These are phyloP conservation scores for Spilosoma lubricipeda DNA, from an alignment of 2,888 invertebrate species.

Conservation along the genomic window DNA sequence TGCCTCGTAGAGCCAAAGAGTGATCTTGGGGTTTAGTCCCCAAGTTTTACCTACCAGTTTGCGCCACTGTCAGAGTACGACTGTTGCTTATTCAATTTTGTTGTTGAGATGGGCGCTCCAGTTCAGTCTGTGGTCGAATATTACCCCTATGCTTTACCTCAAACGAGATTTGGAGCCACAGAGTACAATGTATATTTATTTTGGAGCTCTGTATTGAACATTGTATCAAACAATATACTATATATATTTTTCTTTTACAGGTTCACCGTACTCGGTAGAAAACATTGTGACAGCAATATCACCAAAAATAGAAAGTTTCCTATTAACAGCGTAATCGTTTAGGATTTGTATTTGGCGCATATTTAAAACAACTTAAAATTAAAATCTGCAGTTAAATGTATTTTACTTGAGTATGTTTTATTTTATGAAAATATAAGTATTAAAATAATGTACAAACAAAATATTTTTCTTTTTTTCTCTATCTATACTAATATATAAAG, in stretches of 20 bases:
- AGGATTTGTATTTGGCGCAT: background rate
- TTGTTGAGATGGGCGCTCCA: too few species aligned
- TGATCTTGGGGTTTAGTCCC: too few species aligned
- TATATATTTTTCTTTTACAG: slow-evolving; percentile 66
- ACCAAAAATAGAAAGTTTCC: slow-evolving; percentile 66
- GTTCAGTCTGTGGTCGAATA: too few species aligned
- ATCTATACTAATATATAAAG: background rate
- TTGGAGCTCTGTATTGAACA: too few species aligned
- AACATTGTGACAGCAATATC: slow-evolving; percentile 75
- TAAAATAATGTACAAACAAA: background rate
- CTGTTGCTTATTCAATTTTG: too few species aligned
- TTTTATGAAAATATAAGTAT: background rate
- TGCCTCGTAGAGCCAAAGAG: too few species aligned
- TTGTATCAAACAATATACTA: background rate
- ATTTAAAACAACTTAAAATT: background rate
- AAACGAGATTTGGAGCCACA: too few species aligned
- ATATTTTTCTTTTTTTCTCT: background rate
- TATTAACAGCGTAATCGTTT: slow-evolving; percentile 47
- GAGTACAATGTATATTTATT: too few species aligned
- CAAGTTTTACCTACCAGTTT: too few species aligned
- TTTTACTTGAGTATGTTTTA: background rate
- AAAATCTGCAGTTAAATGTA: background rate
- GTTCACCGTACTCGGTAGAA: slow-evolving; percentile 80
- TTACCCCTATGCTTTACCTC: too few species aligned
- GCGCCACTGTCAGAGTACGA: too few species aligned